Conservation (phyloP, 2,888 invertebrate genomes). For the Lampropteryx suffumata region DNA sequence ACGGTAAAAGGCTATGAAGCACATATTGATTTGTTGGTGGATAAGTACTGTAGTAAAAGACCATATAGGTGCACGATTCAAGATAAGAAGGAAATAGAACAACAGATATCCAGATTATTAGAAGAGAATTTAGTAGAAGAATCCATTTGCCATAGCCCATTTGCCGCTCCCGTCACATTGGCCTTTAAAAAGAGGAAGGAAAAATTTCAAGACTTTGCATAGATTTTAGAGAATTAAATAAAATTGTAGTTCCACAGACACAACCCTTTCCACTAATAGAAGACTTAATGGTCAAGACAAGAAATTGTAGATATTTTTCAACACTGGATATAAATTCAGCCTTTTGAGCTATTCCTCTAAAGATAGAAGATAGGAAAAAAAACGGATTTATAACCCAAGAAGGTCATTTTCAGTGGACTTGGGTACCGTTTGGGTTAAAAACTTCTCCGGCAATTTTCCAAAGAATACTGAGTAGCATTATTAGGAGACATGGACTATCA, state of each 20-base stretch:
- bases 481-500: slow-evolving; percentile 22
- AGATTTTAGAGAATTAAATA: no score
- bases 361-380: no score
- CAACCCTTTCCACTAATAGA: no score
- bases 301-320: no score
- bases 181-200: slow-evolving; percentile 38
- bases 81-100: slow-evolving; percentile 30
- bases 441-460: slow-evolving; percentile 54
- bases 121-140: slow-evolving; percentile 26
- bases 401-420: no score
- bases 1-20: slow-evolving; percentile 38
- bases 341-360: no score
- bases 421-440: no score
- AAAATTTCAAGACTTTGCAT: slow-evolving; percentile 42
- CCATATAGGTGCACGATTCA: slow-evolving; percentile 28
- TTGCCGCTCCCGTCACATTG: slow-evolving; percentile 39
- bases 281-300: no score
- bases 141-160: slow-evolving; percentile 39
- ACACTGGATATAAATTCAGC: no score
- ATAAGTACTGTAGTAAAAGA: slow-evolving; percentile 38
- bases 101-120: slow-evolving; percentile 19
- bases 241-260: no score
- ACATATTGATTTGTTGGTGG: slow-evolving; percentile 32
- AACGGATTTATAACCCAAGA: no score
- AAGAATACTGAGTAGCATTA: slow-evolving; percentile 41